Evolutionary conservation across 2,113 vertebrate genomes (phyloP).

Genomic region (Phylloscopus whistleri): DNA sequence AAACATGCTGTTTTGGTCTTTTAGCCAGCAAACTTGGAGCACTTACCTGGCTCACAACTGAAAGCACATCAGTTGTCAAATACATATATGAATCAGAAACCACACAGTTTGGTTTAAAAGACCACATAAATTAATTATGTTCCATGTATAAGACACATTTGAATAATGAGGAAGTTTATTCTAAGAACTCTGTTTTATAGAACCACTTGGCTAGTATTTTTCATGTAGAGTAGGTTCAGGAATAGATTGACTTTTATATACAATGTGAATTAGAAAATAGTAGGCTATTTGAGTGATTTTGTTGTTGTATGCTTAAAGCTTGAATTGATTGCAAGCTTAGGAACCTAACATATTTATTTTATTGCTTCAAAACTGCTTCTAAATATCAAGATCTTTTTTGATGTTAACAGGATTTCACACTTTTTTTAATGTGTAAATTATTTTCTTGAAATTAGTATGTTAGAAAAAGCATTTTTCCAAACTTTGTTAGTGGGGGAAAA

Average conservation of each 20-base stretch:
- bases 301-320: slow-evolving; percentile 2
- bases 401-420: slow-evolving; percentile 6
- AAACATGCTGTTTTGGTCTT: not conserved
- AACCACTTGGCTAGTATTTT: slow-evolving; percentile 42
- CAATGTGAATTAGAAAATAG: slow-evolving; percentile 27
- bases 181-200: not conserved
- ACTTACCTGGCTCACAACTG: slow-evolving; percentile 23
- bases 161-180: not conserved
- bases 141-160: not conserved
- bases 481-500: slow-evolving; percentile 14
- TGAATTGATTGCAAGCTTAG: slow-evolving; percentile 32
- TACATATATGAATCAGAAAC: not conserved
- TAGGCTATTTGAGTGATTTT: slow-evolving; percentile 15
- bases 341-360: slow-evolving; percentile 51
- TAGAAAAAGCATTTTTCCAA: slow-evolving; percentile 36
- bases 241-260: slow-evolving; percentile 8
- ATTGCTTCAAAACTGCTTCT: slow-evolving; percentile 23
- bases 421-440: not conserved
- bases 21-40: not conserved
- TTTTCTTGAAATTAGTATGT: not conserved
- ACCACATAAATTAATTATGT: not conserved
- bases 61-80: slow-evolving; percentile 21
- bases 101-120: slow-evolving; percentile 4
- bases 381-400: not conserved
- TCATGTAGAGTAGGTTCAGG: slow-evolving; percentile 1